phyloP scores from a whole-genome alignment of 2,888 invertebrate genomes.

The Tolmerus cingulatus region DNA sequence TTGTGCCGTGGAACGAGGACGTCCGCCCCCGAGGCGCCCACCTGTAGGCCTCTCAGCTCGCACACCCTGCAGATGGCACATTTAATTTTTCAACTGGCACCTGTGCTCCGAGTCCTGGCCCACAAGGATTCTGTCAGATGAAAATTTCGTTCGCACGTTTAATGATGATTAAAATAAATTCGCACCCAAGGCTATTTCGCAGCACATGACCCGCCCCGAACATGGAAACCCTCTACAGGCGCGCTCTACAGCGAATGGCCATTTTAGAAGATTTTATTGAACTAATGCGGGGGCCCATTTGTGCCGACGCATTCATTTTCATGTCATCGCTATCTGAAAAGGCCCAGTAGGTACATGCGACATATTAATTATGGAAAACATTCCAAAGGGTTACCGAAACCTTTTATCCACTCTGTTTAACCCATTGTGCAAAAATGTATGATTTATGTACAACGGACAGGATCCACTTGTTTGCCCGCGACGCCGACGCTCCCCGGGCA shows the following conservation, averaged over 20 bases:
- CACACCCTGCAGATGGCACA: background rate
- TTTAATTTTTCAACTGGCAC: background rate
- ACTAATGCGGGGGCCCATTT: background rate
- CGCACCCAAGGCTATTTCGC: background rate
- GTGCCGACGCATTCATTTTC: background rate
- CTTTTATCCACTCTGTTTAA: constrained; percentile 33
- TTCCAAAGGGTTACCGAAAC: constrained; percentile 21
- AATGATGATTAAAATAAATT: constrained; percentile 36
- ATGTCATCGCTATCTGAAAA: background rate
- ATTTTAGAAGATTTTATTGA: background rate
- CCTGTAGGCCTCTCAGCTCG: background rate
- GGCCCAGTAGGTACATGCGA: background rate
- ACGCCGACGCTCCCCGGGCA: background rate
- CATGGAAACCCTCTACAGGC: background rate
- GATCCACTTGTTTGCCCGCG: background rate
- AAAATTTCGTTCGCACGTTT: constrained; percentile 26
- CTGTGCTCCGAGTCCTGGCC: background rate
- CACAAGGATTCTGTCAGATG: background rate
- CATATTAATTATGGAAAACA: constrained; percentile 37
- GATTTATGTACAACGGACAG: constrained; percentile 11
- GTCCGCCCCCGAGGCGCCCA: background rate
- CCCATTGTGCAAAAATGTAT: constrained; percentile 34
- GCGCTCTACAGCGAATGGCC: background rate
- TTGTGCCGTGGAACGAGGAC: background rate
- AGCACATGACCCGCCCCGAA: background rate